phyloP scores from a whole-genome alignment of 2,797 vertebrate genomes.

The Erithacus rubecula region DNA sequence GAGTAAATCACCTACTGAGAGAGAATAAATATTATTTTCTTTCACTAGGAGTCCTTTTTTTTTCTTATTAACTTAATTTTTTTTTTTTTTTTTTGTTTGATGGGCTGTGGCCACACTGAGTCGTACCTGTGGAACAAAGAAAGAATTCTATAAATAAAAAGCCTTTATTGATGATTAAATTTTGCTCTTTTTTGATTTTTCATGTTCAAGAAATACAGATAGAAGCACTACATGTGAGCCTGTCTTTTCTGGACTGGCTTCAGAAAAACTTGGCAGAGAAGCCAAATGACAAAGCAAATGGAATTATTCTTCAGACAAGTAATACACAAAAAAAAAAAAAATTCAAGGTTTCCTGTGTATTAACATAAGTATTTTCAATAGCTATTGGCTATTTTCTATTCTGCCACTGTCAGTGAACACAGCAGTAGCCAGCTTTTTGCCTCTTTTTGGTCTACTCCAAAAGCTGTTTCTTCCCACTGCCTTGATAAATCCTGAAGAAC shows the following conservation, averaged over 20 bases:
- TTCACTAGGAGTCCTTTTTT: background rate
- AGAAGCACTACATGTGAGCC: background rate
- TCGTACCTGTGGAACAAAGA: background rate
- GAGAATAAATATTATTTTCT: background rate
- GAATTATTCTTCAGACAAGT: background rate
- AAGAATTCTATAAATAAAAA: background rate
- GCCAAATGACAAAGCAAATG: background rate
- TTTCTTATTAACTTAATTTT: background rate
- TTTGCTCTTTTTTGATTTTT: background rate
- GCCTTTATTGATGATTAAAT: background rate
- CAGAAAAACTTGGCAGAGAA: background rate
- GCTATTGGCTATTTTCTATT: background rate
- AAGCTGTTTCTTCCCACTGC: background rate
- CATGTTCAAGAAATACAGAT: background rate
- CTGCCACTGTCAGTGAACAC: background rate
- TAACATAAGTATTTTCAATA: background rate
- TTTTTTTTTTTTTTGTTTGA: background rate
- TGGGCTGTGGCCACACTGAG: background rate
- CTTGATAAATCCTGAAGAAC: background rate
- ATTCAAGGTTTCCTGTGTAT: background rate
- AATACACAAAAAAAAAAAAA: background rate
- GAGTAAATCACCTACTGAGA: conserved; percentile 2
- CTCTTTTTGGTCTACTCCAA: background rate
- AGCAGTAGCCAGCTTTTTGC: background rate
- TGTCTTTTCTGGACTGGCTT: background rate